These are phyloP conservation scores for Muraenolepis orangiensis DNA, from an alignment of 2,797 vertebrate species.

Conservation along the genomic window DNA sequence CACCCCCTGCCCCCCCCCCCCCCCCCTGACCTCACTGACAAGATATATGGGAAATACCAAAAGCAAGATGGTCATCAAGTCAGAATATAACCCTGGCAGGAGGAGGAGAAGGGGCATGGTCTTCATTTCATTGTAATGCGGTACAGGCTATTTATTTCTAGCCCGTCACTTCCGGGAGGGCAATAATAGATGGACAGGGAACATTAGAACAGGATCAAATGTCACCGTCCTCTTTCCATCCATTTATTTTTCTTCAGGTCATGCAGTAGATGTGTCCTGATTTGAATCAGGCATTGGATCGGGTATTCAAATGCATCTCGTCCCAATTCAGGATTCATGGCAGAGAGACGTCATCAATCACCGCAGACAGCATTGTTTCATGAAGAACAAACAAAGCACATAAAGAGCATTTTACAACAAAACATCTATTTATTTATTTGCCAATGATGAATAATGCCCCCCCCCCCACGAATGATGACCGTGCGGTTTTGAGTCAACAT, in stretches of 20 bases:
- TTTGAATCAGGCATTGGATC: conserved; percentile 1
- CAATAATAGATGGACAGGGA: neutral
- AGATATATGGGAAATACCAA: conserved; percentile 6
- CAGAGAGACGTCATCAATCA: conserved; percentile 7
- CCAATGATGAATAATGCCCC: neutral
- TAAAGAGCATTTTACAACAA: conserved; percentile 4
- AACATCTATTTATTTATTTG: neutral
- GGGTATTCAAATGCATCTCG: neutral
- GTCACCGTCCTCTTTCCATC: neutral
- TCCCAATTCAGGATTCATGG: conserved; percentile 14
- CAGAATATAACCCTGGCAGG: neutral
- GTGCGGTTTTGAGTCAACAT: conserved; percentile 7
- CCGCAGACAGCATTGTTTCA: neutral
- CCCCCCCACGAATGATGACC: neutral
- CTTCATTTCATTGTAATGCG: neutral
- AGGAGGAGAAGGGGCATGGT: neutral
- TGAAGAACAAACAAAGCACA: neutral
- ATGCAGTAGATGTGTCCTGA: conserved; percentile 18
- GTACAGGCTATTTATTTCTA: neutral
- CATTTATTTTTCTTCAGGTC: neutral
- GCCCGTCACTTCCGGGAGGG: neutral
- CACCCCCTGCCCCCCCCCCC: conserved; percentile 9
- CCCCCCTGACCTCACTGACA: conserved; percentile 19
- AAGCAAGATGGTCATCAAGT: neutral
- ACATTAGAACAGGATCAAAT: neutral